phyloP scores from a whole-genome alignment of 2,888 invertebrate species.

The Drosophila colorata region DNA sequence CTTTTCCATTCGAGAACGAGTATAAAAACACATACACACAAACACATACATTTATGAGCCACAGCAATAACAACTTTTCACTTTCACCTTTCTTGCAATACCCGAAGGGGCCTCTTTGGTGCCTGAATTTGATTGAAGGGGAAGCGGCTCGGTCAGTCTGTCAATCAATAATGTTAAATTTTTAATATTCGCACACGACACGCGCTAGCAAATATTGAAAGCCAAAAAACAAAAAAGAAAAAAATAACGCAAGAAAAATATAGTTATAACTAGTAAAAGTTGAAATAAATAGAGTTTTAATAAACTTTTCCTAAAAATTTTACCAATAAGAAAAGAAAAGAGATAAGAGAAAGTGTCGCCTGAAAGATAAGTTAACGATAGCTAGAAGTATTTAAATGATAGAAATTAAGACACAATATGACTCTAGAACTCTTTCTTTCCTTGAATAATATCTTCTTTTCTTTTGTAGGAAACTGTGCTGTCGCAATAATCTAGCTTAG shows the following conservation, averaged over 20 bases:
- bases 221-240: neutral
- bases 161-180: constrained; percentile 61
- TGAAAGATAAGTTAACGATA: too few relatives aligned
- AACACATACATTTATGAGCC: neutral
- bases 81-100: constrained; percentile 64
- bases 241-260: too few relatives aligned
- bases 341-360: too few relatives aligned
- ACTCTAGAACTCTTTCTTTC: too few relatives aligned
- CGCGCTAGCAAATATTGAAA: constrained; percentile 6
- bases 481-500: neutral
- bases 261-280: too few relatives aligned
- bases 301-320: neutral
- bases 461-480: neutral
- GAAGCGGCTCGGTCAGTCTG: constrained; percentile 16
- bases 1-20: too few relatives aligned
- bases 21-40: too few relatives aligned
- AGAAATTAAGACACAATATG: too few relatives aligned
- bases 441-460: neutral
- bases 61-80: constrained; percentile 45
- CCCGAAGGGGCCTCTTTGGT: constrained; percentile 12
- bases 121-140: constrained; percentile 10
- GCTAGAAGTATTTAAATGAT: too few relatives aligned
- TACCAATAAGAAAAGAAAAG: too few relatives aligned
- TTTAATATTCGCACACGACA: constrained; percentile 24
- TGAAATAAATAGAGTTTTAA: too few relatives aligned